Evolutionary conservation across 2,113 vertebrate species (phyloP), one percentile per base, ranked within the genome.

Genomic region (Melanocharis versteri): DNA sequence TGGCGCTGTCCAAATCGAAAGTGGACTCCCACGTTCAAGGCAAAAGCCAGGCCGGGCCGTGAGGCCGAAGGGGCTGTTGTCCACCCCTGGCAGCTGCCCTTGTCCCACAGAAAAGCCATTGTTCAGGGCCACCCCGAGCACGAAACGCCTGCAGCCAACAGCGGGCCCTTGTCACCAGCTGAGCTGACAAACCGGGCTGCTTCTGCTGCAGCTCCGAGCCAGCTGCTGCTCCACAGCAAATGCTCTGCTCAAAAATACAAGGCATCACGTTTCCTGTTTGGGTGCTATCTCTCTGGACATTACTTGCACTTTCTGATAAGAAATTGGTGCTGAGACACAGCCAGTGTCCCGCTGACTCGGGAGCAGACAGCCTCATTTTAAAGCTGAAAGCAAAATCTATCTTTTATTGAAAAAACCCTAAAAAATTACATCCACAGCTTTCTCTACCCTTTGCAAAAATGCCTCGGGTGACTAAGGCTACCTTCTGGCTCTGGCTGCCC

Each of bases 221-320:
- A 97, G 95, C 96, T 98, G 97, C 83, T 95, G 30, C 45, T 35
- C 21, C 37, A 21, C 83, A 95, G 70, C 97, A 98, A 85, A 97
- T 97, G 97, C 56, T 73, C 54, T 22, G 56, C n/a, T 76, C 91
- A 94, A 58, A 95, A 94, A 92, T 58, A 94, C 47, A 30, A 44
- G 10, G 50, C 18, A 40, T 83, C 92, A n/a, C 4, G 3, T 97
- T 97, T 96, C 97, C 80, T 83, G 30, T 88, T 83, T 48, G 87
- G 54, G 80, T 35, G 30, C 57, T 60, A 57, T 90, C 78, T 72
- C 33, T 12, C n/a, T 79, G 94, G 85, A 42, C 83, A 73, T 27
- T 50, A 26, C 56, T 84, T 47, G 53, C 24, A 35, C 75, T 91
- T 90, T 57, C 35, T 91, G 87, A 69, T 62, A 90, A 78, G 71